phyloP scores from a whole-genome alignment of 2,888 invertebrate species.

The Beris morrisii region DNA sequence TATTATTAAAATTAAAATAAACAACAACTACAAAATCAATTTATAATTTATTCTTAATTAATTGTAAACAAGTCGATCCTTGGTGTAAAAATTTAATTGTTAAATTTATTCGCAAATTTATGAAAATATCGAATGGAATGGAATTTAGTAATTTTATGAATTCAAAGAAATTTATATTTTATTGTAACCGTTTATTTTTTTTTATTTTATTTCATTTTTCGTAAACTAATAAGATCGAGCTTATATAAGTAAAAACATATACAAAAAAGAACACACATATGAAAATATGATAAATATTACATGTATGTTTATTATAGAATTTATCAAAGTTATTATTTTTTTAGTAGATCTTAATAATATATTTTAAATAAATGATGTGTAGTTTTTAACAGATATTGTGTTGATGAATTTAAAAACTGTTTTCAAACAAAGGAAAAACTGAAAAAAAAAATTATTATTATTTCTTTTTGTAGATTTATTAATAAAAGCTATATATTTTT shows the following conservation, averaged over 20 bases:
- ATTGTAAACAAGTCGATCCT: slow-evolving; percentile 12
- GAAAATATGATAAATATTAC: too few relatives aligned
- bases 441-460: slow-evolving; percentile 32
- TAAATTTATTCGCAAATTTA: not conserved
- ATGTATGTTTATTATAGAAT: too few relatives aligned
- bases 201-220: slow-evolving; percentile 1
- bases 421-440: slow-evolving; percentile 23
- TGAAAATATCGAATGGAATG: too few relatives aligned
- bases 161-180: not conserved
- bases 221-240: too few relatives aligned
- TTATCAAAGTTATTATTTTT: slow-evolving; percentile 1
- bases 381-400: slow-evolving; percentile 16
- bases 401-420: slow-evolving; percentile 39
- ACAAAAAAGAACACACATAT: too few relatives aligned
- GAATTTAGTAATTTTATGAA: not conserved
- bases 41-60: not conserved
- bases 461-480: slow-evolving; percentile 21
- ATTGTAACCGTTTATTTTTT: not conserved
- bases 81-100: slow-evolving; percentile 6
- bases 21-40: not conserved
- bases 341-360: slow-evolving; percentile 5
- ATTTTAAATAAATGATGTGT: too few relatives aligned
- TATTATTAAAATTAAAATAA: not conserved
- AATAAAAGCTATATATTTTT: slow-evolving; percentile 30
- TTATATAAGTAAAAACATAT: too few relatives aligned